These are phyloP conservation scores for Antidorcas marsupialis DNA, from an alignment of 2,113 vertebrate species.

Conservation along the genomic window DNA sequence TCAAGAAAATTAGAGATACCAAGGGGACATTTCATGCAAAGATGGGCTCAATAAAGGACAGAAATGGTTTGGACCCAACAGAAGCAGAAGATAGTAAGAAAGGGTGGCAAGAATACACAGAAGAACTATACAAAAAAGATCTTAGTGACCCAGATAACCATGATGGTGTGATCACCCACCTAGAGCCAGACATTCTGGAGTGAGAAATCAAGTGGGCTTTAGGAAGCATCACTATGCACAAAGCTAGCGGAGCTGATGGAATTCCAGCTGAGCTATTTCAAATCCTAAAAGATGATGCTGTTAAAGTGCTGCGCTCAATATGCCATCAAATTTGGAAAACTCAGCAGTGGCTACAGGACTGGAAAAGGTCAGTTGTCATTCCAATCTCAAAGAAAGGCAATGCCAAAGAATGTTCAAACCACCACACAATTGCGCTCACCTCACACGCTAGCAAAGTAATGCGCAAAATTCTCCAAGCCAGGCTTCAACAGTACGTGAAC, in stretches of 20 bases:
- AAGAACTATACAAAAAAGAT: not conserved
- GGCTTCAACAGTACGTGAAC: not conserved
- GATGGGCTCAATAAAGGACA: not conserved
- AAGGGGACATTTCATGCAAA: not conserved
- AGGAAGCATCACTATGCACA: not conserved
- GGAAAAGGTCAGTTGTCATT: not conserved
- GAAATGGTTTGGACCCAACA: not conserved
- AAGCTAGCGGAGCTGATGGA: not conserved
- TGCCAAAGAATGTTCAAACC: not conserved
- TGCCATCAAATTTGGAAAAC: not conserved
- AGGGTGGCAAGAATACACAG: not conserved
- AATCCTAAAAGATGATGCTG: not conserved
- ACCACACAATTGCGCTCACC: not conserved
- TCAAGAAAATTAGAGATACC: not conserved
- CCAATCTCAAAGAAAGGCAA: not conserved
- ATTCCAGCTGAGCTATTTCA: not conserved
- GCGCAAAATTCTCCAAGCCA: not conserved
- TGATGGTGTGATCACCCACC: not conserved
- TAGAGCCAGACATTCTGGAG: not conserved
- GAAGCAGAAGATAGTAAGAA: not conserved
- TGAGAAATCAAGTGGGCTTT: not conserved
- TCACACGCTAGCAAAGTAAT: not conserved
- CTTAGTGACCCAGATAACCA: not conserved
- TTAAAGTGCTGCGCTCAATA: not conserved
- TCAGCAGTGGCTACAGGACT: not conserved